phyloP scores from a whole-genome alignment of 2,113 vertebrate species.

The Zosterops borbonicus region DNA sequence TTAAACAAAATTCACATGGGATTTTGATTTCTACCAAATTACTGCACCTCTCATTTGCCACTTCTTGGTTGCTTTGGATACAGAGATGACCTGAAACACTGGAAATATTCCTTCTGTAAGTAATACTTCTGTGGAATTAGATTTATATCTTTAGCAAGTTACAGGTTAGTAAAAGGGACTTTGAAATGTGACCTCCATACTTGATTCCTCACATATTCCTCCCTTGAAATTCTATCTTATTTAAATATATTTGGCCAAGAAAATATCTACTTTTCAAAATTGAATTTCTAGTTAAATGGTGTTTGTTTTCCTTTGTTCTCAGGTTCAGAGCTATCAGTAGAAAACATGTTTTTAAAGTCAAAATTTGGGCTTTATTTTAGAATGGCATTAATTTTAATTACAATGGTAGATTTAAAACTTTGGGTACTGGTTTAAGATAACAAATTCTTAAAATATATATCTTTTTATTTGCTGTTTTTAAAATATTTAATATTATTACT shows the following conservation, averaged over 20 bases:
- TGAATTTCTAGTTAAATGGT: background rate
- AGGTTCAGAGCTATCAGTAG: background rate
- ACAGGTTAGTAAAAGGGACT: background rate
- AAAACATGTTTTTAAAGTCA: background rate
- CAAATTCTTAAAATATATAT: background rate
- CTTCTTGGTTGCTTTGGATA: background rate
- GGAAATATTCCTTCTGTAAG: background rate
- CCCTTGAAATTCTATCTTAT: background rate
- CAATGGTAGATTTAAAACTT: background rate
- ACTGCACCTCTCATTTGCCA: background rate
- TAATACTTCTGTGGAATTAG: background rate
- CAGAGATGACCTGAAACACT: background rate
- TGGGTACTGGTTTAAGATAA: background rate
- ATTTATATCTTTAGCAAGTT: background rate
- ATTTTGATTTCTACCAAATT: background rate
- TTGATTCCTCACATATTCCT: background rate
- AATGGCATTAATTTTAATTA: background rate
- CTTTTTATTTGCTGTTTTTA: accelerated
- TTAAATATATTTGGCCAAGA: background rate
- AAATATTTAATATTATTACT: background rate
- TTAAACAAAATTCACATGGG: background rate
- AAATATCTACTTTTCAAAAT: background rate
- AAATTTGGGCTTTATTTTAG: background rate
- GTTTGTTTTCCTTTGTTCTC: background rate
- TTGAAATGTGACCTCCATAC: constrained; percentile 19